Evolutionary conservation across 2,888 invertebrate genomes (phyloP).

Genomic region (Andricus quercusramuli): DNA sequence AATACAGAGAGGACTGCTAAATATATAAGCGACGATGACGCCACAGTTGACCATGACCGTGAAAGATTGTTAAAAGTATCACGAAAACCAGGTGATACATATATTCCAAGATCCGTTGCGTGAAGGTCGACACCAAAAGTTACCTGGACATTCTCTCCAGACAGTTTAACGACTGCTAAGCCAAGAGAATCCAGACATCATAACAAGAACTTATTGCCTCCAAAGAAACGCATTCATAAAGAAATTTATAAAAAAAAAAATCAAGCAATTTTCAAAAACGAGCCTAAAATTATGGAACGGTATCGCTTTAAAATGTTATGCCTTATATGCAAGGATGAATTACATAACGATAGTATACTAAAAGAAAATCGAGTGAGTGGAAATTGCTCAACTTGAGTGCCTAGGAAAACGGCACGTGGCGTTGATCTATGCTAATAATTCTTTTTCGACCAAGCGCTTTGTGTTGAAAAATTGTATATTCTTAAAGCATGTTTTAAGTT

Average conservation of each 20-base stretch:
- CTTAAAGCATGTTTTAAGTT: too few relatives aligned
- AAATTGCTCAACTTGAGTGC: neutral
- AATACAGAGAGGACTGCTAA: constrained; percentile 43
- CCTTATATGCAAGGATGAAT: neutral
- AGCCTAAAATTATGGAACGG: neutral
- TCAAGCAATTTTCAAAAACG: neutral
- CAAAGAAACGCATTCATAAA: neutral
- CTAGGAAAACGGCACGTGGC: neutral
- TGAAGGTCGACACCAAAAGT: constrained; percentile 34
- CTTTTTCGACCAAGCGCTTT: neutral
- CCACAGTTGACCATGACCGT: constrained; percentile 73
- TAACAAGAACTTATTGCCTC: neutral
- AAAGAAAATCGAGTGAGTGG: neutral
- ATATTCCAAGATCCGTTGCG: neutral
- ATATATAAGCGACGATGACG: constrained; percentile 60
- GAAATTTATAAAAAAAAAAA: neutral
- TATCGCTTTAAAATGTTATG: constrained; percentile 3
- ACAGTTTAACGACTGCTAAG: constrained; percentile 6
- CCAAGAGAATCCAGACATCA: neutral
- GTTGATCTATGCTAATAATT: neutral
- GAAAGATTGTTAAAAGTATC: constrained; percentile 73
- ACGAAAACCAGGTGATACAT: constrained; percentile 53
- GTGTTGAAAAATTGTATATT: too few relatives aligned
- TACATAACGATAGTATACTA: neutral
- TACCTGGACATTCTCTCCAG: constrained; percentile 8